Evolutionary conservation across 1,140 invertebrate species (phyloP), one percentile per base, ranked within the genome.

Genomic region (Drosophila takahashii): DNA sequence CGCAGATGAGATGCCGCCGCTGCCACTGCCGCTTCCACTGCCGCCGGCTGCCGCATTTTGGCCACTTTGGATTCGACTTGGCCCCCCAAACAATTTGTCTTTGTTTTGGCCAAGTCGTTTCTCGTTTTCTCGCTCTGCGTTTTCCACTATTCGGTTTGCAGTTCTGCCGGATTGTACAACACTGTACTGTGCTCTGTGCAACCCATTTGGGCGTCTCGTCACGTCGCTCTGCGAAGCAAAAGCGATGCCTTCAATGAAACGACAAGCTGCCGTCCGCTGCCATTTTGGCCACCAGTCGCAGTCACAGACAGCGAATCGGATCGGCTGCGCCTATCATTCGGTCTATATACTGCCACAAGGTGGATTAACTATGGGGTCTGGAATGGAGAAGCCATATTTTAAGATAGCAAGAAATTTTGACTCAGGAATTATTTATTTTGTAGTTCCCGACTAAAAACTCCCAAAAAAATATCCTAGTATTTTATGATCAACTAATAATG

Each of bases 201-300:
- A 69, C 73, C 80, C 84, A 89, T 89, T 89, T 84, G 77, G 84
- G 85, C 77, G 84, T 89, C 84, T 84, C 80, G 84, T 89, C 84
- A 89, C 84, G 84, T 89, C 77, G 65, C 75, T 16, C 75, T 16
- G 47, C 81, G 34, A 62, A 56, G 48, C 48, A 34, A 62, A 62
- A 56, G 48, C 48, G 37, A 62, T 60, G 48, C 48, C 48, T 51
- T 51, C 48, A 51, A 51, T 51, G 48, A 77, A 79, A 64, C 62
- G 69, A 45, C 79, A 81, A 69, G 57, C 75, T 59, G 52, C 72
- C 51, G 70, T 70, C 66, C 48, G 64, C 53, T 70, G 66, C 66
- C 66, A 70, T 70, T 70, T 70, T 69, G 65, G 66, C 39, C 64
- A n/a, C 62, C 62, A 69, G 59, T 18, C 65, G 26, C 54, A 72